Evolutionary conservation across 2,113 vertebrate genomes (phyloP), one percentile per base, ranked within the genome.

Genomic region (Ahaetulla prasina): DNA sequence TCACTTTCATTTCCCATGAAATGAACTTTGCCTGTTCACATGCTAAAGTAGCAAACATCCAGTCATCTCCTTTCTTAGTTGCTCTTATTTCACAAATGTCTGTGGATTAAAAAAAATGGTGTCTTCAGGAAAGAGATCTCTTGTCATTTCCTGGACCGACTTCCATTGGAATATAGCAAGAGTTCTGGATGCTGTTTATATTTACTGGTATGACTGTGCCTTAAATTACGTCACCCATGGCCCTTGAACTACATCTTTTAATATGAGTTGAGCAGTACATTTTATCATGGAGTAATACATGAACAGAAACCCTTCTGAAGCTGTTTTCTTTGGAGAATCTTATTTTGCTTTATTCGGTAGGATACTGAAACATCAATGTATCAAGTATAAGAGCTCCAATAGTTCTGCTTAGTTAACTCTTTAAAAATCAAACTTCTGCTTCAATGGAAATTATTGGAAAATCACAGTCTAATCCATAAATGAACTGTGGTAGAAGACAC

Each of bases 201-300:
- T 94, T 95, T 95, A 96, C 96, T 95, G 97, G 97, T 97, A 96
- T 98, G 97, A 98, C 95, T 0, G 96, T 97, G 97, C 97, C 98
- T 98, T 98, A 97, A 98, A 94, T 87, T 4, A 96, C 91, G 97
- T 95, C 95, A 95, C 97, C 96, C 96, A 74, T 8, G 1, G 88
- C 80, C 93, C 86, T 68, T 94, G 88, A 63, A 1, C 60, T 60
- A 60, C 3, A 60, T 25, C 57, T 63, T 30, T 63, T 30, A 63
- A 63, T 63, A 63, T 63, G 55, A 0, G 0, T 95, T 0, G 43
- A 89, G 0, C 95, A 85, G 85, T 84, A 27, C 25, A 3, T 0
- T 0, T 0, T 3, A 4, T 0, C 74, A 80, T 53, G 45, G 50
- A 20, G 53, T 88, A 35, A 49, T 90, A 5, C 23, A 20, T 10